Evolutionary conservation across 2,888 invertebrate species (phyloP), one percentile per base, ranked within the genome.

Genomic region (Tuta absoluta): DNA sequence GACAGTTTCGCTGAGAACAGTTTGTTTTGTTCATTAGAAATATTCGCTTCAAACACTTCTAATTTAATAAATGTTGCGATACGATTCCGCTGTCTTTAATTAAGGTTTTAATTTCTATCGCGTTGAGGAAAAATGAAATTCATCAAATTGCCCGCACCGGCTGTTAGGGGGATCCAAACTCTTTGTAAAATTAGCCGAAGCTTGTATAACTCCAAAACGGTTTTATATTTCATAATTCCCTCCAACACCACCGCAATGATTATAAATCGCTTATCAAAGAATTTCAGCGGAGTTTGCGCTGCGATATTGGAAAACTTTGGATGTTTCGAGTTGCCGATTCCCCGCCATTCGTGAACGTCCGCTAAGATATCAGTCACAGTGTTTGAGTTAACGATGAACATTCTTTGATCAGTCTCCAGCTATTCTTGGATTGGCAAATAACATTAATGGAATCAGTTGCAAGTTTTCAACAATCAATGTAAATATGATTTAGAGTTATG

Each of bases 201-300:
- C 82, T 49, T 19, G 49, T 49, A 23, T 0, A 51, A 51, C 51
- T 51, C 51, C 19, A 19, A 53, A 56, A 56, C n/a, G 56, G 56
- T 56, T 56, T 56, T 28, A 56, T 33, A 28, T 84, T 81, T 62
- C 82, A 77, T 82, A 83, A 85, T 81, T 80, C 74, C 73, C 69
- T 69, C 72, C 68, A 69, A 69, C 71, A 67, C 68, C 68, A 66
- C 37, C 74, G 77, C 80, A 79, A 83, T 87, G 86, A 87, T 88
- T 87, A 85, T 84, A 86, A 89, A 89, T 87, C 83, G 84, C 85
- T 88, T 87, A 88, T 87, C 86, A 81, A 86, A 86, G 84, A 81
- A 83, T 84, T 80, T 73, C 70, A 69, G 63, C 61, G 68, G 76
- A 84, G 82, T 85, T 86, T 82, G 77, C 77, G 75, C 75, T 75